Evolutionary conservation across 1,140 invertebrate species (phyloP), one percentile per base, ranked within the genome.

Genomic region (Drosophila sechellia): DNA sequence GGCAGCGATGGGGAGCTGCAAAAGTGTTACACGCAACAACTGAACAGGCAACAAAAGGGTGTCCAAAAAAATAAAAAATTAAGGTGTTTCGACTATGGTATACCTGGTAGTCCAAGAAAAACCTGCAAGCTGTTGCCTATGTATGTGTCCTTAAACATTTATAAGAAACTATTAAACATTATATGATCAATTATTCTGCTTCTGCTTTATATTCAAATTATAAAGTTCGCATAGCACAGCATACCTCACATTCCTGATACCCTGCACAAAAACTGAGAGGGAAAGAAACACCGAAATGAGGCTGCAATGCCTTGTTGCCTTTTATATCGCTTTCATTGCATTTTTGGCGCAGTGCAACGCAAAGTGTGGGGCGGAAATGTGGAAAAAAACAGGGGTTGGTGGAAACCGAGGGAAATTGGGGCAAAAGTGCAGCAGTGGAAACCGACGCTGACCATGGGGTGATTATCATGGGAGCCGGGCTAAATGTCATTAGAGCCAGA

Each of bases 1-100:
- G 52, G 35, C 13, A 22, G 39, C 20, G 15, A 11, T 52, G 48
- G 31, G 70, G 70, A 27, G 34, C 15, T 70, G 46, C 60, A 68
- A 71, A 83, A 87, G 79, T 86, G 79, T 86, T 81, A 86, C 81
- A 86, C 71, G 83, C 83, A 75, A 72, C 50, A 75, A 70, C 48
- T 48, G 48, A 45, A 46, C 35, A 39, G 17, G 56, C 61, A 45
- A 65, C 60, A 63, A 72, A 39, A 53, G 59, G 56, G 52, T 48
- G 43, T 54, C 64, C 55, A 66, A 65, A 79, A 83, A 74, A 52
- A 20, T 35, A 50, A 3, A 35, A n/a, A 22, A n/a, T 0, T 3
- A 1, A 2, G 5, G 5, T 12, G 6, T 5, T 11, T 11, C 0
- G 54, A 59, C 54, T 31, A 15, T 12, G 4, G 11, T 8, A 22